Conservation (phyloP, 2,797 vertebrate species). For the Poecilia velifera region DNA sequence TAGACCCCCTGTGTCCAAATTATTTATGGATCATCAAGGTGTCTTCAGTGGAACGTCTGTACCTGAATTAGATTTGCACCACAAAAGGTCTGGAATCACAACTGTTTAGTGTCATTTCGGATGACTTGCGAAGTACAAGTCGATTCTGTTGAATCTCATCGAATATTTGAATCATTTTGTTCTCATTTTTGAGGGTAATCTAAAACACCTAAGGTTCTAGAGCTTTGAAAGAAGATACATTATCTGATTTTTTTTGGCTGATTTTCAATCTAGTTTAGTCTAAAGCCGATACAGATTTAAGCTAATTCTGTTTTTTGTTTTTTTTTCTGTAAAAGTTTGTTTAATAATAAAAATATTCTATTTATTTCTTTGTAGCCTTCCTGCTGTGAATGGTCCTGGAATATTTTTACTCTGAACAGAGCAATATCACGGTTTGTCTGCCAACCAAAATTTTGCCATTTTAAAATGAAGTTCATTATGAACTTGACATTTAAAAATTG, state of each 20-base stretch:
- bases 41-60: conserved; percentile 40
- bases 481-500: background rate
- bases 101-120: conserved; percentile 32
- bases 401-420: background rate
- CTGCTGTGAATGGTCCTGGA: background rate
- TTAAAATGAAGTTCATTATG: background rate
- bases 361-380: background rate
- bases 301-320: background rate
- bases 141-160: conserved; percentile 14
- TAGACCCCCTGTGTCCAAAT: conserved; percentile 63
- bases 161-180: conserved; percentile 25
- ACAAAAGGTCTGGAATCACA: conserved; percentile 32
- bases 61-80: conserved; percentile 28
- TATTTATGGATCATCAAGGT: conserved; percentile 63
- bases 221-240: background rate
- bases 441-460: background rate
- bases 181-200: background rate
- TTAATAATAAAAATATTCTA: background rate
- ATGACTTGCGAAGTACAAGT: conserved; percentile 11
- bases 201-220: background rate
- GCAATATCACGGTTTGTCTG: background rate
- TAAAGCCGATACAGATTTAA: background rate
- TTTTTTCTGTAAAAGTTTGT: background rate
- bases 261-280: background rate
- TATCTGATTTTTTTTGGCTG: too few species aligned